Conservation (phyloP, 35 echinoderm and acorn worm genomes). For the Hemicentrotus pulcherrimus region DNA sequence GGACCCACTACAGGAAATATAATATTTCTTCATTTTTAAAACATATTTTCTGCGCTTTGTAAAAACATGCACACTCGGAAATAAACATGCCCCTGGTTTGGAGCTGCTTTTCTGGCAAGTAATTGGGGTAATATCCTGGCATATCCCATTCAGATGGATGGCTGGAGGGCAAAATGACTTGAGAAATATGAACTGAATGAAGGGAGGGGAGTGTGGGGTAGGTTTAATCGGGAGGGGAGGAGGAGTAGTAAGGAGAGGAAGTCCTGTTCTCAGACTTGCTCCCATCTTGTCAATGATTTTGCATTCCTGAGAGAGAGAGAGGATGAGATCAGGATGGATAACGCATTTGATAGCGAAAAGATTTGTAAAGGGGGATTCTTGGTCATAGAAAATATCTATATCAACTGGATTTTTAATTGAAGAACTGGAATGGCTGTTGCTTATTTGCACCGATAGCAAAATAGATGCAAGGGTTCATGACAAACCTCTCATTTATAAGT, state of each 20-base stretch:
- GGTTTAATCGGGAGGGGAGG: background rate
- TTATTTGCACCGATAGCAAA: no score
- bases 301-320: background rate
- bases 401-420: no score
- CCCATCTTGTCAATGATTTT: background rate
- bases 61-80: conserved; percentile 16
- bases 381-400: background rate
- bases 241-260: background rate
- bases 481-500: background rate
- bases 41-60: background rate
- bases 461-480: no score
- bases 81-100: conserved; percentile 26
- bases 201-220: background rate
- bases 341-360: background rate
- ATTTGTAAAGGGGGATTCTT: background rate
- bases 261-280: background rate
- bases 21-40: background rate
- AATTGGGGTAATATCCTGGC: conserved; percentile 44
- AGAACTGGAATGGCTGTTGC: no score
- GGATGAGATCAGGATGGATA: background rate
- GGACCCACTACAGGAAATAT: conserved; percentile 15
- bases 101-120: conserved; percentile 24
- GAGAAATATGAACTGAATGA: conserved; percentile 27
- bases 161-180: conserved; percentile 36
- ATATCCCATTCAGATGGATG: conserved; percentile 20